phyloP scores from a whole-genome alignment of 2,797 vertebrate genomes.

The Mormyrops boulengeri region DNA sequence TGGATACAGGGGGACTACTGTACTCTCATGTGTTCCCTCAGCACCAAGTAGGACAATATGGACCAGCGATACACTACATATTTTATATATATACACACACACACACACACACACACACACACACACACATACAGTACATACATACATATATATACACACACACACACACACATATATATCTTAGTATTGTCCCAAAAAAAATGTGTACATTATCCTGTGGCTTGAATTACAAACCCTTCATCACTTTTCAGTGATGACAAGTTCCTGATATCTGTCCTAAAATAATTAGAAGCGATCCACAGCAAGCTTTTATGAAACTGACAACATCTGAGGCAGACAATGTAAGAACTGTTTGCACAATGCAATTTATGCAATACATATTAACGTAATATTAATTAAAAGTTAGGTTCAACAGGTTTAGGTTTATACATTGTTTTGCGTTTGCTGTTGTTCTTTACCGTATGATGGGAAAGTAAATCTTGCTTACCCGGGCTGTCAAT shows the following conservation, averaged over 20 bases:
- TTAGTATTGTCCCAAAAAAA: too few species aligned
- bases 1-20: too few species aligned
- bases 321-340: neutral
- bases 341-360: neutral
- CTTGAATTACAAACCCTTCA: neutral
- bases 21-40: too few species aligned
- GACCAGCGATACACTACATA: too few species aligned
- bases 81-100: too few species aligned
- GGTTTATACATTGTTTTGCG: neutral
- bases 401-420: neutral
- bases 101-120: too few species aligned
- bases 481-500: neutral
- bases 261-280: neutral
- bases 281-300: neutral
- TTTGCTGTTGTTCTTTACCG: neutral
- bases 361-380: neutral
- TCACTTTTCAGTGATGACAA: neutral
- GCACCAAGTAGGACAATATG: too few species aligned
- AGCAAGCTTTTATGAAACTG: neutral
- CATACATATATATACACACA: too few species aligned
- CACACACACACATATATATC: too few species aligned
- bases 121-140: too few species aligned
- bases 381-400: neutral
- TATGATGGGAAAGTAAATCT: too few species aligned
- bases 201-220: neutral